Evolutionary conservation across 23 tunicate genomes (phyloP).

Genomic region (Botrylloides violaceus): DNA sequence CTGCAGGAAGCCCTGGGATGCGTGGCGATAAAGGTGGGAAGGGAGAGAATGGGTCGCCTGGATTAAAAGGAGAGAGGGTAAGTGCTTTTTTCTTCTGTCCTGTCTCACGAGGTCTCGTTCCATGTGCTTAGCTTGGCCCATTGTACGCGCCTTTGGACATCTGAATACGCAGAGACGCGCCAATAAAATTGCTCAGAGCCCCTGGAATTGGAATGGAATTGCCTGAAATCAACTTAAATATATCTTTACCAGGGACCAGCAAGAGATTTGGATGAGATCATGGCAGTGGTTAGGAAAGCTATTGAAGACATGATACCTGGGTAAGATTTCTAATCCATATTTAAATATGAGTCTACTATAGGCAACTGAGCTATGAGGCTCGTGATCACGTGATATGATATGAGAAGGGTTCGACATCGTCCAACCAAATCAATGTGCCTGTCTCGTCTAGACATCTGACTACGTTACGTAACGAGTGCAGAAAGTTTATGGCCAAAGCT

Average conservation of each 20-base stretch:
- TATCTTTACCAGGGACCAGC: slow-evolving; percentile 2
- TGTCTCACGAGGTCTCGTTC: too few relatives aligned
- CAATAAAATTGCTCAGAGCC: too few relatives aligned
- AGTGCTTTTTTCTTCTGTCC: neutral
- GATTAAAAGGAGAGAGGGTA: neutral
- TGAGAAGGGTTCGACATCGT: neutral
- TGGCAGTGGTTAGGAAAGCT: neutral
- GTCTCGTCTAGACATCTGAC: neutral
- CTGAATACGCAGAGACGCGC: too few relatives aligned
- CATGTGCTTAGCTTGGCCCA: too few relatives aligned
- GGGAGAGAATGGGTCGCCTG: neutral
- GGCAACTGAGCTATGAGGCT: too few relatives aligned
- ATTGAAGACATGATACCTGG: neutral
- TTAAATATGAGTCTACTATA: too few relatives aligned
- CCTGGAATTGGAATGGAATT: too few relatives aligned
- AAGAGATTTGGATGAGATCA: neutral
- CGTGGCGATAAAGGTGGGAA: neutral
- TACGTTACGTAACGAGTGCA: neutral
- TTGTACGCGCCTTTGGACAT: too few relatives aligned
- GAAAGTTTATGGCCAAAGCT: neutral
- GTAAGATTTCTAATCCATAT: too few relatives aligned
- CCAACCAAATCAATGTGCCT: too few relatives aligned
- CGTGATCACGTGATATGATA: neutral
- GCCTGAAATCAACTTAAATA: too few relatives aligned
- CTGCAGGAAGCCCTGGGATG: neutral